Evolutionary conservation across 2,113 vertebrate species (phyloP).

Genomic region (Mus spicilegus): DNA sequence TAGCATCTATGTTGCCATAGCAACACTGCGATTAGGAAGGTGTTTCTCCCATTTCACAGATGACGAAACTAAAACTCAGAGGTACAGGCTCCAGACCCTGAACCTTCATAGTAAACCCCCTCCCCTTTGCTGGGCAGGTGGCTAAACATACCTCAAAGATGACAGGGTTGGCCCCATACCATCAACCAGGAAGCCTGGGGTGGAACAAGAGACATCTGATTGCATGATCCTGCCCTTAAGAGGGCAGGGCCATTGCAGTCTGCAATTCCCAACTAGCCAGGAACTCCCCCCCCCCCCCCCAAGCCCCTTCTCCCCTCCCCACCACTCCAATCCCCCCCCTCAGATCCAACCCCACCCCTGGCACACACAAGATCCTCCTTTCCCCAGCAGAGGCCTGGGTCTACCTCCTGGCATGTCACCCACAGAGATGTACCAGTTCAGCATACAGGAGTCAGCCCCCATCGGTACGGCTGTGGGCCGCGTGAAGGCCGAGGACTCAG

Average conservation of each 20-base stretch:
- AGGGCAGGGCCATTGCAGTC: not conserved
- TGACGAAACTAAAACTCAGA: not conserved
- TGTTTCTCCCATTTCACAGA: not conserved
- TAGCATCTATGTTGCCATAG: too few species aligned
- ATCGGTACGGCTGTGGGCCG: constrained; percentile 93
- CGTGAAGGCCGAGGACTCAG: constrained; percentile 95
- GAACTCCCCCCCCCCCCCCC: not conserved
- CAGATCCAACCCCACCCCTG: not conserved
- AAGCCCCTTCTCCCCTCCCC: too few species aligned
- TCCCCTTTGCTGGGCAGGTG: not conserved
- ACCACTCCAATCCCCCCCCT: too few species aligned
- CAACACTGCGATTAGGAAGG: not conserved
- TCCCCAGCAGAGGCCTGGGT: not conserved
- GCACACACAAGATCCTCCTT: not conserved
- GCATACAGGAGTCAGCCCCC: constrained; percentile 91
- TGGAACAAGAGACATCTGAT: not conserved
- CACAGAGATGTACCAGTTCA: constrained; percentile 98
- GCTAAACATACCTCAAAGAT: not conserved
- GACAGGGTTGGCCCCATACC: not conserved
- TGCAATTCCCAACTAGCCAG: not conserved
- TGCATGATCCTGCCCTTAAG: not conserved
- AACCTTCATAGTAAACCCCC: not conserved
- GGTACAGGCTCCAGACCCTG: not conserved
- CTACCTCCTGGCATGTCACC: not conserved
- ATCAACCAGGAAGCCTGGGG: not conserved